Conservation (phyloP, 1,140 invertebrate genomes). For the Pogonomyrmex barbatus region DNA sequence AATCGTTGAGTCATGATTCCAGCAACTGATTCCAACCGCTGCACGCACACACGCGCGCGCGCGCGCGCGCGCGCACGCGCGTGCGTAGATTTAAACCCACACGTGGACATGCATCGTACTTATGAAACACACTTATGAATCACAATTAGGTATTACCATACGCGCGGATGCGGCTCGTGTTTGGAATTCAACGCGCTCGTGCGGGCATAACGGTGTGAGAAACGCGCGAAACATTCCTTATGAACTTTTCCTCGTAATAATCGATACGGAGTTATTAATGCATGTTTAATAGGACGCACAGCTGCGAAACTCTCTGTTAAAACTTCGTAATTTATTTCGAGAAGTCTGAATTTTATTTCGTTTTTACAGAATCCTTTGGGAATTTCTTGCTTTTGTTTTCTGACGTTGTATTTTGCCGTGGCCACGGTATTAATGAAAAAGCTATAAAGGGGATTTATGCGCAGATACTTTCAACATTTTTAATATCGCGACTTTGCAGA, state of each 20-base stretch:
- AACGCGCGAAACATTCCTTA: constrained; percentile 59
- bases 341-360: constrained; percentile 1
- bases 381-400: constrained; percentile 3
- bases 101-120: constrained; percentile 6
- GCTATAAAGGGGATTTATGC: background rate
- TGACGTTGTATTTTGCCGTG: constrained; percentile 19
- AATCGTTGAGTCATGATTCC: constrained; percentile 58
- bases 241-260: constrained; percentile 66
- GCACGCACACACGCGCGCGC: background rate
- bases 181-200: constrained; percentile 60
- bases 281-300: constrained; percentile 44
- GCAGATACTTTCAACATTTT: constrained; percentile 14
- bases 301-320: constrained; percentile 11
- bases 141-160: constrained; percentile 67
- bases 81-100: background rate
- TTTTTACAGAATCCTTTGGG: constrained; percentile 23
- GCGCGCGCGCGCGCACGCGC: too few relatives aligned
- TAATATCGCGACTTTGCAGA: background rate
- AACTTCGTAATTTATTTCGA: constrained; percentile 43
- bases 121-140: constrained; percentile 61
- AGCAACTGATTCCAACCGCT: constrained; percentile 14
- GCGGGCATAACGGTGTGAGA: constrained; percentile 61
- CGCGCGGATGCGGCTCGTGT: constrained; percentile 36
- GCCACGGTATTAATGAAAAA: background rate
- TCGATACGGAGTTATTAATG: constrained; percentile 53